Conservation (phyloP, 2,113 vertebrate genomes). For the Circaetus gallicus region DNA sequence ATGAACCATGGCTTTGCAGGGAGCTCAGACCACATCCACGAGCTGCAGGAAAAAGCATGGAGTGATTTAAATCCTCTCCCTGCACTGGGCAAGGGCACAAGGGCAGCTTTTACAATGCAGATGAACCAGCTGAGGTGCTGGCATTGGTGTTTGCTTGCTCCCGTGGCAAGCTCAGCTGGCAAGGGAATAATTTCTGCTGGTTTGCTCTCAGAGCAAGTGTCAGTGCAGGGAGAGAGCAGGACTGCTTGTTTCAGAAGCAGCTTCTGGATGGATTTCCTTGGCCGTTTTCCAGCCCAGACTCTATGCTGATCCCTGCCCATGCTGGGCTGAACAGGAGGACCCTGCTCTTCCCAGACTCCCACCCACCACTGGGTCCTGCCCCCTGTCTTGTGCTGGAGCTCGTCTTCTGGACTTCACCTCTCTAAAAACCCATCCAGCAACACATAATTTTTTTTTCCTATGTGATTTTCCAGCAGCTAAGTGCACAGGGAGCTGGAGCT, state of each 20-base stretch:
- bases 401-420: neutral
- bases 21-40: neutral
- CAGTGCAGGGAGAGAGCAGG: accelerated
- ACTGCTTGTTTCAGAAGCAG: neutral
- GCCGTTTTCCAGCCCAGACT: neutral
- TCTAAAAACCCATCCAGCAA: neutral
- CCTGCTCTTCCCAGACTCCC: neutral
- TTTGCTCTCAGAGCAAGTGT: neutral
- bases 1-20: neutral
- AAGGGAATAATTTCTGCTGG: accelerated
- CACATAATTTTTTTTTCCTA: too few relatives aligned
- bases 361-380: neutral
- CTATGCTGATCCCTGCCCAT: neutral
- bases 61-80: neutral
- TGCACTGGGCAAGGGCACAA: neutral
- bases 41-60: accelerated
- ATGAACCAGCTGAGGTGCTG: neutral
- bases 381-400: neutral
- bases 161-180: neutral
- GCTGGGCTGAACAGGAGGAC: neutral
- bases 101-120: neutral
- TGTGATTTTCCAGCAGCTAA: neutral
- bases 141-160: neutral
- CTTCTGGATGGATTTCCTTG: neutral
- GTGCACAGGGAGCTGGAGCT: neutral